Evolutionary conservation across 2,113 vertebrate species (phyloP).

Genomic region (Xerus inauris): DNA sequence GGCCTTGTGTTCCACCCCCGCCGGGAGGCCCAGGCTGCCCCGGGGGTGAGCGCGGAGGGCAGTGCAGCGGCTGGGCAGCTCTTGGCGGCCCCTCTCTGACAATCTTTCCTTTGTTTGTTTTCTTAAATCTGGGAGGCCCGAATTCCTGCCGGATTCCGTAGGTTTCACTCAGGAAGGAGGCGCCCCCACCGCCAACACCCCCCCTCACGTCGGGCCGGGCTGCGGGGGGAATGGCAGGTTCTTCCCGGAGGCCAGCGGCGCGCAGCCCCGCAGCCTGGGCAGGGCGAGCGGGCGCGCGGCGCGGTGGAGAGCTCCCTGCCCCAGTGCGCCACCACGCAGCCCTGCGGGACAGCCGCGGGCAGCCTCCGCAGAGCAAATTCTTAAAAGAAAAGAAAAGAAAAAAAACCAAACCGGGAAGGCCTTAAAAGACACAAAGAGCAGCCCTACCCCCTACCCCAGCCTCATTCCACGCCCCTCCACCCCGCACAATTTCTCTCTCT

Average conservation of each 20-base stretch:
- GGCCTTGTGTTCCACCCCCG: constrained; percentile 52
- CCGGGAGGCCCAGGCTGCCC: constrained; percentile 75
- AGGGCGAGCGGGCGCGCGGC: constrained; percentile 19
- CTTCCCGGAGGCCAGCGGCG: constrained; percentile 67
- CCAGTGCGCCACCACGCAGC: constrained; percentile 43
- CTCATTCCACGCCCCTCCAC: constrained; percentile 30
- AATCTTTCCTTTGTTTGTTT: constrained; percentile 83
- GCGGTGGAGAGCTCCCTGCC: constrained; percentile 48
- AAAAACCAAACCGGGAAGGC: constrained; percentile 3
- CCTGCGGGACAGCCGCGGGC: constrained; percentile 17
- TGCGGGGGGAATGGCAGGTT: constrained; percentile 82
- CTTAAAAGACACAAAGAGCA: constrained; percentile 50
- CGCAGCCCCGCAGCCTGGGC: constrained; percentile 37
- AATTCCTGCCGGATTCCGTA: constrained; percentile 84
- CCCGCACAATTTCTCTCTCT: not conserved
- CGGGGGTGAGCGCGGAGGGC: constrained; percentile 71
- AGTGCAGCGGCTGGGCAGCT: constrained; percentile 74
- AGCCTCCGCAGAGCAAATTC: not conserved
- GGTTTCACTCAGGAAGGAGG: constrained; percentile 80
- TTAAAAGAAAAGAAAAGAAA: not conserved
- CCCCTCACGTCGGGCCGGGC: constrained; percentile 58
- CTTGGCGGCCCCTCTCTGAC: constrained; percentile 79
- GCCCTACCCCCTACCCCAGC: not conserved
- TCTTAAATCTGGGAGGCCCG: constrained; percentile 81
- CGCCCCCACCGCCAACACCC: not conserved